Conservation (phyloP, 2,113 vertebrate species). For the Thunnus maccoyii region DNA sequence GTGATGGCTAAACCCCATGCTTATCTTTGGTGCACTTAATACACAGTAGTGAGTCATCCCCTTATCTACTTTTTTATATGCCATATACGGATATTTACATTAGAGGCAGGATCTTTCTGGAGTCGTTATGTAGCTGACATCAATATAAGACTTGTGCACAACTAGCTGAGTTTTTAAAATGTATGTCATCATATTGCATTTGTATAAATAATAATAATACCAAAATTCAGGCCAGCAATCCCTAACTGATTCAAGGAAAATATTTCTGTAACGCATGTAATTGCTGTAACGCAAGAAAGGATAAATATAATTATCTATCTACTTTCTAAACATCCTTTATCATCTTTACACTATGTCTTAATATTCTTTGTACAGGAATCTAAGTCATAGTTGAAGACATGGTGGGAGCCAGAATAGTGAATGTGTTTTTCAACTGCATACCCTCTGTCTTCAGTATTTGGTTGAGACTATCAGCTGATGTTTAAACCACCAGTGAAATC, state of each 20-base stretch:
- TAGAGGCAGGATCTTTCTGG: background rate
- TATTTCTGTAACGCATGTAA: too few species aligned
- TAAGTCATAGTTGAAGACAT: too few species aligned
- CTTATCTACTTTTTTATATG: constrained; percentile 2
- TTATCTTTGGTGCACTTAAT: background rate
- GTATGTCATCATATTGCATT: background rate
- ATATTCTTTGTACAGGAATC: background rate
- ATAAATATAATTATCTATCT: too few species aligned
- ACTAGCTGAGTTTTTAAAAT: background rate
- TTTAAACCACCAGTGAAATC: background rate
- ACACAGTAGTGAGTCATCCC: background rate
- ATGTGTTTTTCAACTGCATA: too few species aligned
- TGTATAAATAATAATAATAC: too few species aligned
- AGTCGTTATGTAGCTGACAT: background rate
- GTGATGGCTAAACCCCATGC: background rate
- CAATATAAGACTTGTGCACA: background rate
- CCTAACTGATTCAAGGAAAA: too few species aligned
- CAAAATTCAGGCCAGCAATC: too few species aligned
- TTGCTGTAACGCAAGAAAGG: too few species aligned
- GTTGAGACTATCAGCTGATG: background rate
- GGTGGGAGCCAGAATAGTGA: too few species aligned
- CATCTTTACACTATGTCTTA: background rate
- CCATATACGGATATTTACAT: background rate
- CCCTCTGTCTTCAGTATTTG: background rate
- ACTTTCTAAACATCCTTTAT: background rate